Base-by-base conservation (phyloP, 2,113 vertebrate genomes). In the Sphaerodactylus townsendi region DNA sequence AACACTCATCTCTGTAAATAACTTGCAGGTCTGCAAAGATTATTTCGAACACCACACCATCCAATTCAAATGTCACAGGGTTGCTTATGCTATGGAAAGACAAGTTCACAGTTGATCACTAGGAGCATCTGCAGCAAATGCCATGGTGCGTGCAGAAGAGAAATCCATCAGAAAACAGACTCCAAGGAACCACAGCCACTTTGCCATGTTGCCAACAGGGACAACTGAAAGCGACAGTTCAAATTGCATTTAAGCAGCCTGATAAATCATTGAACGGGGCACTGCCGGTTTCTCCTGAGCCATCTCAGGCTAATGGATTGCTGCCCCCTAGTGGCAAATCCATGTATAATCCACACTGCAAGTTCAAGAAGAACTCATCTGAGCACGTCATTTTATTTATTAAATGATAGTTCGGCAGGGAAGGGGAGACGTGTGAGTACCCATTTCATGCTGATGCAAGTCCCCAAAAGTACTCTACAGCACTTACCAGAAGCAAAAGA, bases 231-330 rank as follows among this genome's bases (percentile, higher is more conserved):
- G 17, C 73, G n/a, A 48, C 46, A 2, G 30, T n/a, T 35, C 41
- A 72, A 46, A 30, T 28, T n/a, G 71, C 28, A 15, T 44, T 11
- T 5, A 46, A 28, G 46, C 74, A 65, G 46, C 72, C 90, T 83
- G 4, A 46, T 46, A 80, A 92, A 85, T 48, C 80, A 66, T 41
- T 70, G 69, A 59, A 68, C 10, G 74, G 37, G 53, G 13, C 70
- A 83, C 41, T 46, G 73, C 39, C 75, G 73, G 19, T 44, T 86
- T 71, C 69, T 25, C 56, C 56, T 62, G 59, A 62, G 9, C 59
- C 7, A 62, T 62, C 25, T 85, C 37, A 71, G 76, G 9, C 53
- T 53, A 35, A 1, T 2, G 64, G 56, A 30, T 30, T 83, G 35
- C 73, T 82, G 77, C 81, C 85, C 76, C 23, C 35, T 17, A 28